A percentile compares a stretch with the other conserved stretches of the same genome.
These are phyloP conservation scores for Bombus consobrinus DNA, from an alignment of 1,140 invertebrate species.

Conservation along the genomic window DNA sequence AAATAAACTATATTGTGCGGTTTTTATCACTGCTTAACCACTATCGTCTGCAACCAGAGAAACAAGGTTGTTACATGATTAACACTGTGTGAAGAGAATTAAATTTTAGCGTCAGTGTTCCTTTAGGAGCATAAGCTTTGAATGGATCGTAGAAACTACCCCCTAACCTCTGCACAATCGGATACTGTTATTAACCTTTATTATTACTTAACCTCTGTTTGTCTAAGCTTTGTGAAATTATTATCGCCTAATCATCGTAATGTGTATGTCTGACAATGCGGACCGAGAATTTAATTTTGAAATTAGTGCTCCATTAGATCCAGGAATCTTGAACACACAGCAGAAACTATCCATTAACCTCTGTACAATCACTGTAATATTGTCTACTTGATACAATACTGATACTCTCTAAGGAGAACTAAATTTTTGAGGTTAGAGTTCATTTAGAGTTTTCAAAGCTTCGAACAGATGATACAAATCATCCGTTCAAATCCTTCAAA, in stretches of 20 bases:
- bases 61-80: neutral
- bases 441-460: neutral
- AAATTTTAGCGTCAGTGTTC: neutral
- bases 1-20: neutral
- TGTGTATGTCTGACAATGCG: neutral
- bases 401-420: neutral
- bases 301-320: neutral
- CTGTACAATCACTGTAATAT: neutral
- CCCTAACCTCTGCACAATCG: neutral
- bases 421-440: neutral
- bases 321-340: neutral
- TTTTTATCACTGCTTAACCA: no score
- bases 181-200: neutral
- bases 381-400: neutral
- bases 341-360: neutral
- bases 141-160: neutral
- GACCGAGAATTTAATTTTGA: neutral
- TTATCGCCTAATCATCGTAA: neutral
- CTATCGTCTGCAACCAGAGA: neutral
- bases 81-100: neutral
- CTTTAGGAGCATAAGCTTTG: neutral
- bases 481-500: neutral
- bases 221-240: neutral
- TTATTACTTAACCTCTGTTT: neutral
- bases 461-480: neutral